Conservation (phyloP, 1,140 invertebrate species). For the Calosoma granatense region DNA sequence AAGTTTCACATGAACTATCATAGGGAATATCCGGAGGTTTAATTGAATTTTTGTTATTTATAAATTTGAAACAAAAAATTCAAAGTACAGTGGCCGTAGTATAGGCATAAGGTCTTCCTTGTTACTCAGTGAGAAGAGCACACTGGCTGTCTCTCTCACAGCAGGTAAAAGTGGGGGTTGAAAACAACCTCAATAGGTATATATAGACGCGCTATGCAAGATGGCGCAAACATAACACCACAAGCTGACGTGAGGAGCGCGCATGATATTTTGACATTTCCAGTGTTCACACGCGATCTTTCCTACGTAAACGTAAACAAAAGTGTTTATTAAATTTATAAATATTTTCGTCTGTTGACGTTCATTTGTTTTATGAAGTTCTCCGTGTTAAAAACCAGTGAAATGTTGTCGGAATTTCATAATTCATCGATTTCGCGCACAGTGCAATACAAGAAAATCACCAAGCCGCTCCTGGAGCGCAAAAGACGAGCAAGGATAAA, state of each 20-base stretch:
- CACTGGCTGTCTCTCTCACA: neutral
- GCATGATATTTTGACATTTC: neutral
- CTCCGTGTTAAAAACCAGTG: neutral
- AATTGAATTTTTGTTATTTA: too few species aligned
- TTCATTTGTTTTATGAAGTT: neutral
- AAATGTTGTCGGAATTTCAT: slow-evolving; percentile 19
- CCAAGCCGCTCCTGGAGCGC: slow-evolving; percentile 93
- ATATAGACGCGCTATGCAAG: neutral
- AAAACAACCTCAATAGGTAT: neutral
- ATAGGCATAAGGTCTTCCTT: too few species aligned
- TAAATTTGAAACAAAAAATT: too few species aligned
- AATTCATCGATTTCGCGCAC: slow-evolving; percentile 68
- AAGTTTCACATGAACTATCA: too few species aligned
- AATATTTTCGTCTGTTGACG: neutral
- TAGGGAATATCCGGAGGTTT: too few species aligned
- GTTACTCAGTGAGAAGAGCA: neutral
- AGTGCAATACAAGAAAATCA: slow-evolving; percentile 85
- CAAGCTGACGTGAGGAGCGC: neutral
- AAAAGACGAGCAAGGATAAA: slow-evolving; percentile 90
- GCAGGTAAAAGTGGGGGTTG: slow-evolving; percentile 7
- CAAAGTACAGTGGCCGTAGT: too few species aligned
- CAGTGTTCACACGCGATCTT: neutral
- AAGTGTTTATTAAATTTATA: neutral
- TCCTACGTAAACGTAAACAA: too few species aligned
- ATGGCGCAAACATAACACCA: neutral